Evolutionary conservation across 1,140 invertebrate genomes (phyloP).

Genomic region (Drosophila santomea): DNA sequence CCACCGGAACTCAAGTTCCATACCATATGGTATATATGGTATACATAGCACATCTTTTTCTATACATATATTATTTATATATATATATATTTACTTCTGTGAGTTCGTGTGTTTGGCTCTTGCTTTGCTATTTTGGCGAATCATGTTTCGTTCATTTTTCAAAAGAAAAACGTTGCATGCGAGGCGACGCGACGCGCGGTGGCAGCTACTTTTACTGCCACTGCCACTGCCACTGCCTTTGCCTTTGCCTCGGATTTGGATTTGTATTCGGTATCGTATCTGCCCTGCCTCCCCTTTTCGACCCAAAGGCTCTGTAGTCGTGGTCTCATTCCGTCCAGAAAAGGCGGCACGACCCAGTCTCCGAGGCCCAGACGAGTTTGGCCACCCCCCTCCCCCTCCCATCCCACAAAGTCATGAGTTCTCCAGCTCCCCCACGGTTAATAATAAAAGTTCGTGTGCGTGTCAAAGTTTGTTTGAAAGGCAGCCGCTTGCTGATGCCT

Average conservation of each 20-base stretch:
- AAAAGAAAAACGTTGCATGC: slow-evolving; percentile 84
- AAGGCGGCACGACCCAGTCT: slow-evolving; percentile 43
- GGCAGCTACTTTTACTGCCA: slow-evolving; percentile 71
- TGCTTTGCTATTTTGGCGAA: slow-evolving; percentile 64
- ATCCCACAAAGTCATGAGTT: slow-evolving; percentile 17
- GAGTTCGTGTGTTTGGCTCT: slow-evolving; percentile 23
- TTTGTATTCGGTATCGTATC: slow-evolving; percentile 20
- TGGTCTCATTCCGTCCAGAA: slow-evolving; percentile 36
- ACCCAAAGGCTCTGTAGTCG: slow-evolving; percentile 10
- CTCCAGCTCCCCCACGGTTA: slow-evolving; percentile 30
- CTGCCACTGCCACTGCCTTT: slow-evolving; percentile 58
- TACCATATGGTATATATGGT: slow-evolving; percentile 24
- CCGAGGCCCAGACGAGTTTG: slow-evolving; percentile 28
- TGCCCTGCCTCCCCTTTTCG: slow-evolving; percentile 6
- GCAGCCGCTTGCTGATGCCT: slow-evolving; percentile 60
- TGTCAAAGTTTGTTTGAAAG: slow-evolving; percentile 83
- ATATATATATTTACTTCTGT: slow-evolving; percentile 22
- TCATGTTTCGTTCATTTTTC: slow-evolving; percentile 84
- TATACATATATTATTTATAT: slow-evolving; percentile 4
- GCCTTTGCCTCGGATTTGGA: slow-evolving; percentile 1
- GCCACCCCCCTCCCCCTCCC: too few species aligned
- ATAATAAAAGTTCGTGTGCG: slow-evolving; percentile 83
- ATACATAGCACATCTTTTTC: slow-evolving; percentile 45
- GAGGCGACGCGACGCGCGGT: slow-evolving; percentile 59
- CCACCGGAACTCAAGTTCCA: neutral